A percentile compares a stretch with the other conserved stretches of the same genome.
phyloP scores from a whole-genome alignment of 2,797 vertebrate species.

The Podargus strigoides region DNA sequence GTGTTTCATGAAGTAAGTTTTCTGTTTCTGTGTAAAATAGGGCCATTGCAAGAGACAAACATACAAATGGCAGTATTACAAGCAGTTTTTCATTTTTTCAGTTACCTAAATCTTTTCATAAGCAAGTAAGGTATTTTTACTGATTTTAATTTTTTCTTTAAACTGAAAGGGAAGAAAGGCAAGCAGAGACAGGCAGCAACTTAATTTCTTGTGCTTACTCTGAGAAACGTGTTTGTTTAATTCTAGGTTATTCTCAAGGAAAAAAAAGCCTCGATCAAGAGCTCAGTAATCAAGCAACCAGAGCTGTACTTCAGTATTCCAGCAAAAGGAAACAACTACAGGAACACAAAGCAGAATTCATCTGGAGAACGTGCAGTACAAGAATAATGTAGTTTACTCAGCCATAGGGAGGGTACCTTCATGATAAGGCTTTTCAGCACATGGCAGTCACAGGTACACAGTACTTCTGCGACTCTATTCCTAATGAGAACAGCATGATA shows the following conservation, averaged over 20 bases:
- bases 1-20: neutral
- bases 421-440: constrained; percentile 32
- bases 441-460: neutral
- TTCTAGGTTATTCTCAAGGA: constrained; percentile 63
- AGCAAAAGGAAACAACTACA: constrained; percentile 59
- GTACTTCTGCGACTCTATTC: constrained; percentile 7
- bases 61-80: neutral
- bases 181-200: neutral
- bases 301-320: constrained; percentile 67
- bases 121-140: neutral
- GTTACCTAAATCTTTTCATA: neutral
- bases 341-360: constrained; percentile 57
- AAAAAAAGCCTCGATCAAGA: constrained; percentile 64
- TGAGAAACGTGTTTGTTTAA: constrained; percentile 44
- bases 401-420: constrained; percentile 28
- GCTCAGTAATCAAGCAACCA: constrained; percentile 60
- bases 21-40: neutral
- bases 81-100: neutral
- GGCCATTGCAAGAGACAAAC: neutral
- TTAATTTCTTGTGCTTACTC: constrained; percentile 6
- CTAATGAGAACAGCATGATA: neutral
- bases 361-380: constrained; percentile 63
- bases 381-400: constrained; percentile 56
- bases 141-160: neutral
- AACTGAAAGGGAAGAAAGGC: neutral